Evolutionary conservation across 2,113 vertebrate genomes (phyloP).

Genomic region (Ovis aries): ARS-UI_Ramb_v3.0 NC_056055.1:107989501-107990000

Average conservation of each 20-base stretch:
- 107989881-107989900: background rate
- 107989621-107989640: background rate
- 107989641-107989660: background rate
- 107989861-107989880: background rate
- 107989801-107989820: background rate
- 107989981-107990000: background rate
- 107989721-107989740: background rate
- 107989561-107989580: background rate
- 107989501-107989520: constrained; percentile 5
- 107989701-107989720: background rate
- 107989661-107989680: background rate
- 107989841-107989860: background rate
- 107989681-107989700: background rate
- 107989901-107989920: background rate
- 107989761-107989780: background rate
- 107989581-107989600: background rate
- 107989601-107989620: background rate
- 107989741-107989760: background rate
- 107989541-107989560: constrained; percentile 16
- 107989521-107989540: background rate
- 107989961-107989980: background rate
- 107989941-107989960: background rate
- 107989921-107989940: background rate
- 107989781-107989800: background rate
- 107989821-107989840: background rate